Evolutionary conservation across 92 coral and sea anemone species (phyloP).

Genomic region (Palythoa grandis): DNA sequence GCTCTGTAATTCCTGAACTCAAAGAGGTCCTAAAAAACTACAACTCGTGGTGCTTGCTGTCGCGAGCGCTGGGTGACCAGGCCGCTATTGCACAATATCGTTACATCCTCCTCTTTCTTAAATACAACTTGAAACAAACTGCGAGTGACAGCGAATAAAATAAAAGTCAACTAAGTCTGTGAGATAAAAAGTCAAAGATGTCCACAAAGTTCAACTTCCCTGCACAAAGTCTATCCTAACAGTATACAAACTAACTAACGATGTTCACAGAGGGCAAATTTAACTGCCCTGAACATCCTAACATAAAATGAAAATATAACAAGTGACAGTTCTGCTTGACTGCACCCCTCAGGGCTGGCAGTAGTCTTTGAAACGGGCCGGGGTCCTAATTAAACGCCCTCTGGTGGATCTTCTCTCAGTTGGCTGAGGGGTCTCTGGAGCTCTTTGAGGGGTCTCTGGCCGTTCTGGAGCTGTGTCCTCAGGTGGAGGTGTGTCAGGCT

Average conservation of each 20-base stretch:
- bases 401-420: constrained; percentile 65
- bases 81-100: neutral
- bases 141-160: constrained; percentile 7
- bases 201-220: constrained; percentile 40
- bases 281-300: constrained; percentile 5
- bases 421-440: constrained; percentile 60
- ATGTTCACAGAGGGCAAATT: constrained; percentile 28
- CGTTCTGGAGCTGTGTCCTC: constrained; percentile 44
- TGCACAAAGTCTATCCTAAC: constrained; percentile 19
- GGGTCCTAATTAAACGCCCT: constrained; percentile 64
- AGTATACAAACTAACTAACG: neutral
- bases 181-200: constrained; percentile 30
- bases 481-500: constrained; percentile 46
- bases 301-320: constrained; percentile 39
- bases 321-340: constrained; percentile 60
- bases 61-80: neutral
- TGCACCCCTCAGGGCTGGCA: constrained; percentile 60
- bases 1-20: too few species aligned
- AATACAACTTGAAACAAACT: constrained; percentile 10
- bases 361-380: constrained; percentile 60
- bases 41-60: constrained; percentile 1
- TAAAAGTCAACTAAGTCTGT: constrained; percentile 17
- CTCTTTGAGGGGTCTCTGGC: constrained; percentile 43
- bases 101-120: constrained; percentile 10
- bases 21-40: neutral